A percentile compares a stretch with the other conserved stretches of the same genome.
phyloP scores from a whole-genome alignment of 2,113 vertebrate genomes.

The Microcebus lehilahytsara region DNA sequence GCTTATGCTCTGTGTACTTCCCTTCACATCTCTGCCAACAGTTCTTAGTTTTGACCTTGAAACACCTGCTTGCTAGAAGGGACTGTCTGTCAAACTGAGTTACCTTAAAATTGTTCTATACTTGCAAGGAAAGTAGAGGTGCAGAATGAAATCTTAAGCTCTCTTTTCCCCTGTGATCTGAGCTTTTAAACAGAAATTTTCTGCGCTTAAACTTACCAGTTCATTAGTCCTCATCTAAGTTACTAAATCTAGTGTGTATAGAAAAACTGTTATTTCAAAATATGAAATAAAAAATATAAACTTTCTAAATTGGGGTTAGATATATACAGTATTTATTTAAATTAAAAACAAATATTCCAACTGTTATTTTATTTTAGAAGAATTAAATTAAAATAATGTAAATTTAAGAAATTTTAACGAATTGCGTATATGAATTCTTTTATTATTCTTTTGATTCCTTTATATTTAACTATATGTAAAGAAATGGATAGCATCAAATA shows the following conservation, averaged over 20 bases:
- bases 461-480: background rate
- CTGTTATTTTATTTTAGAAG: background rate
- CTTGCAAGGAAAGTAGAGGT: background rate
- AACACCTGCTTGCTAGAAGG: slow-evolving; percentile 35
- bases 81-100: background rate
- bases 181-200: background rate
- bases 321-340: background rate
- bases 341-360: background rate
- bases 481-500: background rate
- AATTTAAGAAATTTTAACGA: background rate
- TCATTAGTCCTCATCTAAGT: background rate
- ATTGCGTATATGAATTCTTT: background rate
- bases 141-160: background rate
- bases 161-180: background rate
- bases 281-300: slow-evolving; percentile 9
- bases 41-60: background rate
- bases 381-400: background rate
- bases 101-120: background rate
- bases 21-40: background rate
- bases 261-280: background rate
- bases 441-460: background rate
- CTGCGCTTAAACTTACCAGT: background rate
- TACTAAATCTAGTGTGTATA: background rate
- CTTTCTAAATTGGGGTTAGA: background rate
- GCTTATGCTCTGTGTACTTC: background rate